Base-by-base conservation (phyloP, 2,797 vertebrate genomes). In the Acridotheres tristis region DNA sequence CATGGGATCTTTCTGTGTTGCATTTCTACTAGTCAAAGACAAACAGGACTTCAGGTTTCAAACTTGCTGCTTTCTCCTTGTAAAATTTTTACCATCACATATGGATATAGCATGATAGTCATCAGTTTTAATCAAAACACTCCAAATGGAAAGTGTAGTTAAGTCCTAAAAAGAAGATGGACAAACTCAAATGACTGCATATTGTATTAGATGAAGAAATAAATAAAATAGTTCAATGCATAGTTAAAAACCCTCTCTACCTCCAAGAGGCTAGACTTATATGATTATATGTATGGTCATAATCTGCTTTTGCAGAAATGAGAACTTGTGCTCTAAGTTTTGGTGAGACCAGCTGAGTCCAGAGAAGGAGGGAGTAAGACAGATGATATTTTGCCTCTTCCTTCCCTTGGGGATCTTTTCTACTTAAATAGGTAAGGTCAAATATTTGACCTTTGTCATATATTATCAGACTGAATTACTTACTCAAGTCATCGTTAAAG, bases 221-320 rank as follows among this genome's bases (percentile, higher is more conserved):
- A 90, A 75, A 68, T 78, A 53, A 69, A 77, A 27, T 5, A 11
- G 10, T 65, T 92, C 22, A 61, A 72, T 10, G 7, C 4, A 38
- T 42, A 75, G 47, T 81, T 83, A 6, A 47, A 63, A 58, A 1
- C 0, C 0, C 4, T 5, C 14, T 80, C 1, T 45, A 62, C 43
- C 74, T 90, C 34, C 61, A 61, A 78, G 38, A 86, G 16, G 3
- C 23, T 13, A 63, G 26, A 50, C 80, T 65, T 38, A 55, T 48
- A 54, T 59, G 21, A 71, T 38, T 61, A 13, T 27, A 59, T 40
- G 13, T 14, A 71, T 47, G 30, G 22, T 27, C 10, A 43, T 66
- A 66, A 43, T n/a, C n/a, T 77, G 21, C 15, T 75, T 68, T 75
- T 89, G 27, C 38, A 88, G 34, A 66, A 71, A 58, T 51, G 65